These are phyloP conservation scores for Eulemur rubriventer DNA, from an alignment of 2,797 vertebrate species.

Conservation along the genomic window DNA sequence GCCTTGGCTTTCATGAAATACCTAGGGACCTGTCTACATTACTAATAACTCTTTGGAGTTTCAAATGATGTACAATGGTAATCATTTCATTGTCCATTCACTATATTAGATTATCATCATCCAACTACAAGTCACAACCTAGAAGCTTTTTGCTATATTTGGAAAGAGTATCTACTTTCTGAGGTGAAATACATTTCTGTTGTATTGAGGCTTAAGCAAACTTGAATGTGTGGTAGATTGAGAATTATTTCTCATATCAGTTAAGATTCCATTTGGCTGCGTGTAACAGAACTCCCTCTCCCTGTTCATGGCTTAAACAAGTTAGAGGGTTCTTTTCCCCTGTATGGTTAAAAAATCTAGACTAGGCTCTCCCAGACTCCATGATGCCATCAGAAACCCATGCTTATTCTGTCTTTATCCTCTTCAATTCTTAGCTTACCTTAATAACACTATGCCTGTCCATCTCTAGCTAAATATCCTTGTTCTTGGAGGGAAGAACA, in stretches of 20 bases:
- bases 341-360: not conserved
- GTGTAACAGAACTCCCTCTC: not conserved
- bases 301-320: not conserved
- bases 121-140: not conserved
- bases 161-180: slow-evolving; percentile 31
- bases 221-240: not conserved
- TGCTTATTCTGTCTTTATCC: not conserved
- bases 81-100: not conserved
- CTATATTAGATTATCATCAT: not conserved
- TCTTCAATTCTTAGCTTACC: not conserved
- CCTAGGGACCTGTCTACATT: not conserved
- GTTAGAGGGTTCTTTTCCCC: not conserved
- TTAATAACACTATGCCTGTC: not conserved
- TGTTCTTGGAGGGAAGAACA: not conserved
- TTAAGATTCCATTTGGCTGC: not conserved
- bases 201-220: slow-evolving; percentile 2
- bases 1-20: not conserved
- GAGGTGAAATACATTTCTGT: not conserved
- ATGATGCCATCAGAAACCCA: not conserved
- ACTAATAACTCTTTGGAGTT: not conserved
- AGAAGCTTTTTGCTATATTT: slow-evolving; percentile 11
- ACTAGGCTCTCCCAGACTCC: not conserved
- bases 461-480: not conserved
- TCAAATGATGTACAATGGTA: not conserved
- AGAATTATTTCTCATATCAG: slow-evolving; percentile 2